Percentiles rank a stretch among this genome's conserved stretches.
These are phyloP conservation scores for Keiferia lycopersicella DNA, from an alignment of 2,888 invertebrate genomes.

Conservation along the genomic window DNA sequence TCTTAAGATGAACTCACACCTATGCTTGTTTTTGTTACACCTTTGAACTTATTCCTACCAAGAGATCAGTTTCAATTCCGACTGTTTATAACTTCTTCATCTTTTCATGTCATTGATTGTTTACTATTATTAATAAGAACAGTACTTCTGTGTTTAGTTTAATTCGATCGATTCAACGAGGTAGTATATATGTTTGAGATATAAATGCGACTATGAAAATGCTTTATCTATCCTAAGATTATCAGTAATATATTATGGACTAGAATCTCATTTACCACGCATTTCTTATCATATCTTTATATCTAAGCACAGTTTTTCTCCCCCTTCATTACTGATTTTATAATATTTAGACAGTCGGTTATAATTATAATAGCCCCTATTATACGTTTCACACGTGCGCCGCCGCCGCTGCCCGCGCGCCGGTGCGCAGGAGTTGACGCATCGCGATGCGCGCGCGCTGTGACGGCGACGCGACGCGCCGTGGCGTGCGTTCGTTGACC, in stretches of 20 bases:
- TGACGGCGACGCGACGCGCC: slow-evolving; percentile 50
- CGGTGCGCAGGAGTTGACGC: slow-evolving; percentile 17
- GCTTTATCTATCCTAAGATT: too few relatives aligned
- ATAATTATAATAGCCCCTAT: neutral
- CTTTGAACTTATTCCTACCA: neutral
- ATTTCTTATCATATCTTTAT: neutral
- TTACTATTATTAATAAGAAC: too few relatives aligned
- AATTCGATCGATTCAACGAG: too few relatives aligned
- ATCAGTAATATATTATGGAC: too few relatives aligned
- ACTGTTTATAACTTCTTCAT: too few relatives aligned
- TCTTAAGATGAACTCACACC: neutral
- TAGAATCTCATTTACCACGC: neutral
- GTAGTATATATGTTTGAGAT: too few relatives aligned
- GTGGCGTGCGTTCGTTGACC: slow-evolving; percentile 74
- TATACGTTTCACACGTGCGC: neutral
- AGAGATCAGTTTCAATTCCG: too few relatives aligned
- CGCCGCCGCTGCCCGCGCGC: neutral
- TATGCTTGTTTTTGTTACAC: neutral
- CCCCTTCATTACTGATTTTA: neutral
- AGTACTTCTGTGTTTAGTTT: too few relatives aligned
- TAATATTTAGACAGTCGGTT: neutral
- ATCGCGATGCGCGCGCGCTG: slow-evolving; percentile 21
- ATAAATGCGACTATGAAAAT: too few relatives aligned
- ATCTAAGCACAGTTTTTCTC: neutral
- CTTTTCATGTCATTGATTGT: too few relatives aligned